Evolutionary conservation across 2,797 vertebrate species (phyloP).

Genomic region (Selene dorsalis): DNA sequence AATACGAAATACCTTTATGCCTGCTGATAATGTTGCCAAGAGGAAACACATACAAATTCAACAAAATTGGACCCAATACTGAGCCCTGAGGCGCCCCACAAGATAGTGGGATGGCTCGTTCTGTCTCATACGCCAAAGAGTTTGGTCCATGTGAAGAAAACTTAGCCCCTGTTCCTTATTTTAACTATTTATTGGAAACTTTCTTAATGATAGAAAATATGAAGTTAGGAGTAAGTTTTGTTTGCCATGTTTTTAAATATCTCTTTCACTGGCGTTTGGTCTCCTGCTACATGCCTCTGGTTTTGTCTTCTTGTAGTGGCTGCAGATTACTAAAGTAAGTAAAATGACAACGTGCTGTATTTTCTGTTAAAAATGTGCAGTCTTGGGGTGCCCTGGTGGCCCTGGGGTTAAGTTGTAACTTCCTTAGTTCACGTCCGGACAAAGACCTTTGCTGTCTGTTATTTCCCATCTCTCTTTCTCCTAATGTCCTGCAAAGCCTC

Average conservation of each 20-base stretch:
- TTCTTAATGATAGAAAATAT: background rate
- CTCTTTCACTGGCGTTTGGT: background rate
- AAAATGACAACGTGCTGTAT: background rate
- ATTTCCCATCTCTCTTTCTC: background rate
- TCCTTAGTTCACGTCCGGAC: background rate
- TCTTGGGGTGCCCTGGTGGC: background rate
- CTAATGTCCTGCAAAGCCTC: slow-evolving; percentile 7
- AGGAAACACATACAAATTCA: no score
- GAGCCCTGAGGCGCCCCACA: no score
- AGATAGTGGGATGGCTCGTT: background rate
- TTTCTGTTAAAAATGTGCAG: background rate
- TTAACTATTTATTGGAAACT: background rate
- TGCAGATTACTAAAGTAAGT: background rate
- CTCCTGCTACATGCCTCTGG: background rate
- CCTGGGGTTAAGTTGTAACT: background rate
- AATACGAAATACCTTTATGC: no score
- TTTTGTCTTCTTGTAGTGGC: background rate
- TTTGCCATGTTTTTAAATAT: background rate
- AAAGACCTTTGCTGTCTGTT: background rate
- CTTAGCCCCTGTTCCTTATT: background rate
- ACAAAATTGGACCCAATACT: no score
- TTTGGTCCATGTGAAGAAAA: no score
- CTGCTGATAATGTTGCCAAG: no score
- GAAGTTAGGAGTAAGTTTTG: background rate
- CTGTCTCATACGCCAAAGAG: background rate